A percentile compares a stretch with the other conserved stretches of the same genome.
Conservation (phyloP, 1,140 invertebrate genomes). For the Dendrolimus kikuchii region DNA sequence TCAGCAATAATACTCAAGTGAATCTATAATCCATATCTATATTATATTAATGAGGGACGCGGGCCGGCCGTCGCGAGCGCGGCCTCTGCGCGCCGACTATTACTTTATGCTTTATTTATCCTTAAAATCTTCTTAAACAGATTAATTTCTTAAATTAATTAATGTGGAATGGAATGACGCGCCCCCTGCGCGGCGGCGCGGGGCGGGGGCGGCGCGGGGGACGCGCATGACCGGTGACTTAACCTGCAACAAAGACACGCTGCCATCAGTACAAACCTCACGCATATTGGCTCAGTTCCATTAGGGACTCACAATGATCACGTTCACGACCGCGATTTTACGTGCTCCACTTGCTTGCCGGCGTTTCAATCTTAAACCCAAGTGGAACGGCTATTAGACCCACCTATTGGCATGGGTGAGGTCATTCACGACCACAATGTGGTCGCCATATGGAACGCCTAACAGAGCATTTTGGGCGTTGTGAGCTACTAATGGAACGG, state of each 20-base stretch:
- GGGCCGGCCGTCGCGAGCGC: slow-evolving; percentile 22
- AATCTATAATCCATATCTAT: slow-evolving; percentile 68
- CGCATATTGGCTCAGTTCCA: background rate
- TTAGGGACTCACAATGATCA: too few relatives aligned
- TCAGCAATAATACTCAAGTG: slow-evolving; percentile 68
- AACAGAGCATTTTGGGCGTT: too few relatives aligned
- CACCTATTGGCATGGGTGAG: too few relatives aligned
- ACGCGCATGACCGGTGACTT: slow-evolving; percentile 61
- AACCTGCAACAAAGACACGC: slow-evolving; percentile 44
- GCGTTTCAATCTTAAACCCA: too few relatives aligned
- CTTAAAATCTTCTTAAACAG: slow-evolving; percentile 61
- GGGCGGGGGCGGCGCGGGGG: slow-evolving; percentile 36
- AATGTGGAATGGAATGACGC: slow-evolving; percentile 67
- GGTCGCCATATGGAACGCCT: too few relatives aligned
- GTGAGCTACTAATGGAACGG: too few relatives aligned
- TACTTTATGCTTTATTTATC: slow-evolving; percentile 33
- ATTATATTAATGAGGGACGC: slow-evolving; percentile 63
- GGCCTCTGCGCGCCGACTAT: slow-evolving; percentile 39
- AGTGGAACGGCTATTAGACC: too few relatives aligned
- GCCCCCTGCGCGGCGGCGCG: slow-evolving; percentile 45
- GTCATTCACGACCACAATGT: too few relatives aligned
- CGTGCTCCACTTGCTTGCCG: too few relatives aligned
- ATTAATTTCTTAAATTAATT: slow-evolving; percentile 62
- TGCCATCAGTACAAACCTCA: slow-evolving; percentile 1
- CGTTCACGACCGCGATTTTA: too few relatives aligned